These are phyloP conservation scores for Paedocypris sp. DNA, from an alignment of 2,113 vertebrate genomes.

Conservation along the genomic window DNA sequence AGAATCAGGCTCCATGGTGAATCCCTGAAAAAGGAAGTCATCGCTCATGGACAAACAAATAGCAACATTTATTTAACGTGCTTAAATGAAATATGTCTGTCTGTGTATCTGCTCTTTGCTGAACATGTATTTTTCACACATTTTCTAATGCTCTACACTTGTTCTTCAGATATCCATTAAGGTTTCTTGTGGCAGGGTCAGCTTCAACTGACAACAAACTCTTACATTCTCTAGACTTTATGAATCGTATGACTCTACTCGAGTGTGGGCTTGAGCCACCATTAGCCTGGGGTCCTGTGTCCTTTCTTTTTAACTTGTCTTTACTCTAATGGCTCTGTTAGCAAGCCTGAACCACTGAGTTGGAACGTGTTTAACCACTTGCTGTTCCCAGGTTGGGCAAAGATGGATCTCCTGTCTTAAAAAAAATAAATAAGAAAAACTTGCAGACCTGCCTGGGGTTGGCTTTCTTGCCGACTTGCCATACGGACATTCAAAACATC, in stretches of 20 bases:
- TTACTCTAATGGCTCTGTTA: constrained; percentile 54
- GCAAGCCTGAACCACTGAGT: constrained; percentile 51
- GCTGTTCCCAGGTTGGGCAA: constrained; percentile 60
- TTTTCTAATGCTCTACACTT: constrained; percentile 35
- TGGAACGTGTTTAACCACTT: constrained; percentile 63
- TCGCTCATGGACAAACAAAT: constrained; percentile 61
- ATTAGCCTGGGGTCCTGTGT: constrained; percentile 19
- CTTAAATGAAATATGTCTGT: neutral
- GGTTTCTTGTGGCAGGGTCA: constrained; percentile 40
- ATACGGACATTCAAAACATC: no score
- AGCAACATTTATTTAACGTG: constrained; percentile 53
- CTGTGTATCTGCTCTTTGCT: constrained; percentile 10
- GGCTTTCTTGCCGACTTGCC: no score
- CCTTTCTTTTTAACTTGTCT: constrained; percentile 17
- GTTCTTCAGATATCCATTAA: constrained; percentile 34
- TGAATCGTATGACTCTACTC: constrained; percentile 19
- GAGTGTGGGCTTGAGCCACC: constrained; percentile 11
- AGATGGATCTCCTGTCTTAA: constrained; percentile 42
- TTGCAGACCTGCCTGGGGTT: no score
- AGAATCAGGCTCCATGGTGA: constrained; percentile 58
- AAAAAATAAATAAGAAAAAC: no score
- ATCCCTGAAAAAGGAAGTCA: constrained; percentile 61
- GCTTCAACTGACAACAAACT: constrained; percentile 28
- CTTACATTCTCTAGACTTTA: constrained; percentile 19
- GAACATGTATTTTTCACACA: constrained; percentile 23